phyloP scores from a whole-genome alignment of 2,113 vertebrate species.

The Campylomormyrus numenius region DNA sequence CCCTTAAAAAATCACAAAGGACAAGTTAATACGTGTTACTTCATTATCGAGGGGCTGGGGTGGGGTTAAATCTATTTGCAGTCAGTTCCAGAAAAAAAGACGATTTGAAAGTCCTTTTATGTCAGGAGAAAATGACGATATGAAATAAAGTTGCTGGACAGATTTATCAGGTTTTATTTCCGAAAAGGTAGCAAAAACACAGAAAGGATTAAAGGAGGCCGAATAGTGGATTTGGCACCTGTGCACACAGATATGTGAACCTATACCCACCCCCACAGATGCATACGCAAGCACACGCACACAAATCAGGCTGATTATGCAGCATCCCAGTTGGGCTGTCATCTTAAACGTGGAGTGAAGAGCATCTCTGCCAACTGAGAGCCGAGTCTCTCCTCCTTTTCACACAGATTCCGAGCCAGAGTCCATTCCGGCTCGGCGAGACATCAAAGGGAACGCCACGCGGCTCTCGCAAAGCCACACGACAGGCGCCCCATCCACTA shows the following conservation, averaged over 20 bases:
- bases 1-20: neutral
- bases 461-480: conserved; percentile 47
- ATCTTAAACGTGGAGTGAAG: conserved; percentile 22
- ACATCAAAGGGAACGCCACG: conserved; percentile 54
- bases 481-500: neutral
- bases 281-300: neutral
- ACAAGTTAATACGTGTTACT: neutral
- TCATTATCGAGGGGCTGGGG: neutral
- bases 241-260: neutral
- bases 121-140: neutral
- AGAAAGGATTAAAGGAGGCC: neutral
- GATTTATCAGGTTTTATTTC: neutral
- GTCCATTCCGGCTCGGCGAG: conserved; percentile 54
- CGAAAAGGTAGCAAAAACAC: neutral
- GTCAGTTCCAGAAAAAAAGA: neutral
- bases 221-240: neutral
- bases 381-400: neutral
- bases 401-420: conserved; percentile 45
- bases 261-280: neutral
- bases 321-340: neutral
- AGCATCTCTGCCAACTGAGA: neutral
- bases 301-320: conserved; percentile 6
- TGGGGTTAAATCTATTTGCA: neutral
- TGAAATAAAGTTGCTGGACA: neutral
- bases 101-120: neutral